Evolutionary conservation across 2,888 invertebrate species (phyloP).

Genomic region (Eutolmus rufibarbis): DNA sequence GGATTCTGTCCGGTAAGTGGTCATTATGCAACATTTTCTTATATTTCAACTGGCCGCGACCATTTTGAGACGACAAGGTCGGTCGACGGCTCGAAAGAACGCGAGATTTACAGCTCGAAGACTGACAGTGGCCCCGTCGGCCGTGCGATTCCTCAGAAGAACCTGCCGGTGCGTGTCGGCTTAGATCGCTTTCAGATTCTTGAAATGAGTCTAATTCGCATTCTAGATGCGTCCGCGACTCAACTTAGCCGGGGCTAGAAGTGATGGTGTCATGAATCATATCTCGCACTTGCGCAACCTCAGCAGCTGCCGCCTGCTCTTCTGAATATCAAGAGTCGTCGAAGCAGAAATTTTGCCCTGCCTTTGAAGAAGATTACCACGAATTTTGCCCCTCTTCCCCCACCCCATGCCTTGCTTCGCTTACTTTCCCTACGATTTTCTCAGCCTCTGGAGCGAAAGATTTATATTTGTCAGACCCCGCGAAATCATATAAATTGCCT

Average conservation of each 20-base stretch:
- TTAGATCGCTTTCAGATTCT: slow-evolving; percentile 5
- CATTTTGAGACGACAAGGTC: slow-evolving; percentile 23
- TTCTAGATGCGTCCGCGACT: background rate
- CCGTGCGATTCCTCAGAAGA: background rate
- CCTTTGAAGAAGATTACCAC: background rate
- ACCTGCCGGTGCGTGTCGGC: slow-evolving; percentile 9
- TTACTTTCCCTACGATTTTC: background rate
- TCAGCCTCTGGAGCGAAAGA: background rate
- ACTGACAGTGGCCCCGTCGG: background rate
- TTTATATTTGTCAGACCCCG: background rate
- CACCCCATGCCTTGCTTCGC: too few species aligned
- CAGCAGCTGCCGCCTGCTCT: background rate
- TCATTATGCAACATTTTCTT: background rate
- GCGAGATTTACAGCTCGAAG: background rate
- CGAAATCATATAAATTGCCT: slow-evolving; percentile 3
- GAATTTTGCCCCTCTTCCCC: background rate
- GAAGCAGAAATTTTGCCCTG: background rate
- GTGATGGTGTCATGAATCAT: background rate
- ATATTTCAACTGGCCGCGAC: background rate
- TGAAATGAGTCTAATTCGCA: slow-evolving; percentile 22
- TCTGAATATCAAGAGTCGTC: background rate
- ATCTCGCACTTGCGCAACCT: background rate
- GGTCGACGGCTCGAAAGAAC: background rate
- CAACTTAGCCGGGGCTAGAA: background rate
- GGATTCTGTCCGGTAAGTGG: background rate